phyloP scores from a whole-genome alignment of 92 coral and sea anemone species.

The Palythoa grandis region DNA sequence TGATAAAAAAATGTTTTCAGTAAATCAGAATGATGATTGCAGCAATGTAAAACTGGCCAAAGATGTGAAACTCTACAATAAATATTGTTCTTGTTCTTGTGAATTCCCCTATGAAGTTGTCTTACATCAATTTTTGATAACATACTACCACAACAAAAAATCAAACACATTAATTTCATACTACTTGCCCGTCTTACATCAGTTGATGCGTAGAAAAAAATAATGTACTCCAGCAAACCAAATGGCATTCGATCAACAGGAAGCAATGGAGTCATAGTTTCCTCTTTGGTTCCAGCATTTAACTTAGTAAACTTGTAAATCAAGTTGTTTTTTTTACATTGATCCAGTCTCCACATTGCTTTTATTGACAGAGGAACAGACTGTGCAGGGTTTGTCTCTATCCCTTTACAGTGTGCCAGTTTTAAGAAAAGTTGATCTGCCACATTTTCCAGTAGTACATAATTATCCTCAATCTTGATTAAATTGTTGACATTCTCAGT shows the following conservation, averaged over 20 bases:
- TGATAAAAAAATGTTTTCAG: neutral
- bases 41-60: neutral
- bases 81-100: too few species aligned
- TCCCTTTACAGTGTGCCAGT: neutral
- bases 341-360: neutral
- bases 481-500: neutral
- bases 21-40: neutral
- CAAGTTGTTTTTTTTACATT: neutral
- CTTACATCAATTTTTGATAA: too few species aligned
- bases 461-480: neutral
- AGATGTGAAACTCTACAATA: neutral
- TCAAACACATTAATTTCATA: too few species aligned
- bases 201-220: too few species aligned
- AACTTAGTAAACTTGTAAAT: neutral
- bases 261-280: neutral
- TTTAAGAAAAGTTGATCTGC: neutral
- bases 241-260: neutral
- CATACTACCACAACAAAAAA: too few species aligned
- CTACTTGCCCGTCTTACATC: too few species aligned
- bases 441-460: neutral
- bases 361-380: neutral
- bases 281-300: neutral
- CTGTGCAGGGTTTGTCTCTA: neutral
- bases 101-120: too few species aligned
- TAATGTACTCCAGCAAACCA: too few species aligned